Base-by-base conservation (phyloP, 37 sponge, comb jelly and placozoan genomes). In the Spongia lamella region DNA sequence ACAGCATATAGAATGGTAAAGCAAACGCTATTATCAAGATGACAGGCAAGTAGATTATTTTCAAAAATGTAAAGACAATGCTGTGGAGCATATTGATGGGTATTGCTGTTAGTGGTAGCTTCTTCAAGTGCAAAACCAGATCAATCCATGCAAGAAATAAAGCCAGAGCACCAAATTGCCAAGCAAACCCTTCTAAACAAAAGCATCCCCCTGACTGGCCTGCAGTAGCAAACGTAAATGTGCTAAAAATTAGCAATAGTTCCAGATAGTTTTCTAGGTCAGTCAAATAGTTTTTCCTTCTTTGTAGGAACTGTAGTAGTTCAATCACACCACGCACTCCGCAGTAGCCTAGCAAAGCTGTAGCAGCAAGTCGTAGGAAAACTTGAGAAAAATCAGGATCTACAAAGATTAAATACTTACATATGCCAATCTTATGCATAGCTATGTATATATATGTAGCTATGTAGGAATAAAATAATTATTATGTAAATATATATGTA, bases 101-200 rank as follows among this genome's bases (percentile, higher is more conserved):
- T 17, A 62, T 40, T 13, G 43, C 76, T 61, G 63, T 61, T 24
- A 61, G 27, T 7, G 76, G 76, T 47, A 62, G 24, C 13, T 75
- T 36, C 47, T 75, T 75, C 1, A 61, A 63, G 7, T 61, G 22
- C 5, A 79, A 17, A 2, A 79, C 54, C 15, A 79, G 31, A 30
- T 79, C 68, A 22, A 79, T 36, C 79, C 79, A 79, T 5, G 40
- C 68, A 27, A 68, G 60, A 43, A 79, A 79, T 17, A 79, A 7
- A 1, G 60, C 57, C 13, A 79, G 35, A 20, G 68, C 68, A 33
- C 79, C 79, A 55, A 68, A 13, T 38, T 79, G 79, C 79, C 79
- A 79, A 25, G 56, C 50, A 40, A 40, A 68, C 24, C 25, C 0
- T 9, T 40, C 5, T 24, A 49, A 15, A 30, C 79, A 79, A 32